Conservation (phyloP, 2,888 invertebrate species). For the Netelia fuscicornis region DNA sequence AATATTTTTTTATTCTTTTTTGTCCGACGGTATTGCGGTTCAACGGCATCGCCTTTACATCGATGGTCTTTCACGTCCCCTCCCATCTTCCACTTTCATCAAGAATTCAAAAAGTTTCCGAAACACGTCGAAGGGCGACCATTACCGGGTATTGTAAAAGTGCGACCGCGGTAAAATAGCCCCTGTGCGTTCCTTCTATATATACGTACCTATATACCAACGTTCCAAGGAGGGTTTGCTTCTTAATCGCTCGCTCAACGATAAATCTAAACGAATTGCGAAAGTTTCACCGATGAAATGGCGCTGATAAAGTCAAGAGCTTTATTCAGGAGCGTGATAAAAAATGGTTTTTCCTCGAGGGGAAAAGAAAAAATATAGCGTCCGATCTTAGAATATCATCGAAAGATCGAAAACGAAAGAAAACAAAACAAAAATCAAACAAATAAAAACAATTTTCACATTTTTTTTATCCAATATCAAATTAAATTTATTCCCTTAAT, state of each 20-base stretch:
- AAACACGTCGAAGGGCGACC: slow-evolving; percentile 26
- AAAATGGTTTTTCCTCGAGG: neutral
- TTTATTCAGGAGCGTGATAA: slow-evolving; percentile 29
- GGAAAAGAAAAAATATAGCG: neutral
- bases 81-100: neutral
- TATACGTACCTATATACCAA: neutral
- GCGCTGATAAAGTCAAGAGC: slow-evolving; percentile 18
- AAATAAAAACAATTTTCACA: too few relatives aligned
- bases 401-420: neutral
- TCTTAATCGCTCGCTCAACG: slow-evolving; percentile 49
- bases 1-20: too few relatives aligned
- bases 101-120: neutral
- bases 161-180: slow-evolving; percentile 31
- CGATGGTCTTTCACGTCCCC: too few relatives aligned
- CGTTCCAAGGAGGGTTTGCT: slow-evolving; percentile 59
- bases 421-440: neutral
- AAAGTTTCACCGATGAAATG: slow-evolving; percentile 39
- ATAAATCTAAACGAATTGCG: slow-evolving; percentile 47
- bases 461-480: too few relatives aligned
- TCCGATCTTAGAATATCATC: slow-evolving; percentile 1
- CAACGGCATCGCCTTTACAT: too few relatives aligned
- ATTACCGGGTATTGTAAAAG: slow-evolving; percentile 11
- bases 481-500: too few relatives aligned
- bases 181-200: slow-evolving; percentile 38
- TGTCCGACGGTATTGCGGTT: too few relatives aligned